Base-by-base conservation (phyloP, 1,140 invertebrate species). In the Dreissena rostriformis region DNA sequence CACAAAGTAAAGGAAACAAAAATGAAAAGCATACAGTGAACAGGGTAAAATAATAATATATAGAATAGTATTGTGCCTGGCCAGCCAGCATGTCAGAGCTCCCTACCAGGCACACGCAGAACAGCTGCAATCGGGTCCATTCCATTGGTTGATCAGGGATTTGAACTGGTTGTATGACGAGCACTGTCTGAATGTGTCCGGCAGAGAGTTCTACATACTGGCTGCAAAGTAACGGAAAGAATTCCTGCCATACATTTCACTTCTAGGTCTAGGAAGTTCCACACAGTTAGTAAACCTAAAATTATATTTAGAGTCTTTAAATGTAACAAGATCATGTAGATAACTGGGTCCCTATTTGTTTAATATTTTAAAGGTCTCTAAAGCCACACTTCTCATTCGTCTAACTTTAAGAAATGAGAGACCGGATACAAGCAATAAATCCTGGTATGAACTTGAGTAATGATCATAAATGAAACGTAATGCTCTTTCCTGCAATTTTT, bases 301-400 rank as follows among this genome's bases (percentile, higher is more conserved):
- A 75, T 75, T 75, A 61, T 75, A 53, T 57, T 75, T 75, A 63
- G 26, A 57, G 11, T 61, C 15, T 57, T 75, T 73, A 51, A 73
- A 73, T n/a, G 39, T 73, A 10, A 73, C 71, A 53, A 73, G 71
- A 73, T 73, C 71, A 53, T 73, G 29, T 5, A 75, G 24, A 61
- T 75, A 75, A 57, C 55, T 75, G 15, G 73, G 52, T 75, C 70
- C 70, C 49, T 72, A 49, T 51, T 72, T 72, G 52, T 72, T 72
- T 72, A 72, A 72, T 12, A 72, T 72, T 51, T 51, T 72, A n/a
- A 72, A 72, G 11, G 28, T 57, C 12, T 70, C 22, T 10, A 70
- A 19, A 8, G 67, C 67, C 17, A 72, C 39, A 49, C 28, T 7
- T 72, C 70, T 72, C 70, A 72, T 72, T 22, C 70, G 14, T 51